Evolutionary conservation across 2,888 invertebrate species (phyloP), one percentile per base, ranked within the genome.

Genomic region (Drosophila eohydei): DNA sequence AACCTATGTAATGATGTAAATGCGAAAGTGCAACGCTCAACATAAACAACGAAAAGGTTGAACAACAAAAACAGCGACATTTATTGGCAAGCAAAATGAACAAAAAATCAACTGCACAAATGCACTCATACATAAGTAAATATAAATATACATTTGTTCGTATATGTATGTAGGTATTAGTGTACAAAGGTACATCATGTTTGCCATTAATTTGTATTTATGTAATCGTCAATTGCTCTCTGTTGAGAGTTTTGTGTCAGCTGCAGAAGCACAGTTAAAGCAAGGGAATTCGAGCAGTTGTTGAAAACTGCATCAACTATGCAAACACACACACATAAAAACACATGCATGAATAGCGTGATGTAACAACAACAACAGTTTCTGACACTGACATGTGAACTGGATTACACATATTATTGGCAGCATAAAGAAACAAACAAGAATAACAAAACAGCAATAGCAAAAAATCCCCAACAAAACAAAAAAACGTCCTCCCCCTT

Each of bases 311-410:
- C 51, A 56, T 56, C 46, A 46, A 38, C 21, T 9, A 50, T 26
- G 38, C 46, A 54, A 5, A 36, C 36, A 36, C 66, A 44, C 26
- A 58, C 16, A 28, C 8, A 40, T 11, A 61, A 16, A 38, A 4
- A 11, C 16, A 34, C 34, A 12, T 52, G 16, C 12, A 34, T 34
- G 14, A n/a, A 12, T 7, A 38, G 21, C 48, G 60, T 72, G 60
- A 66, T 71, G 73, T 66, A 66, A 73, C 57, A 63, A 73, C 43
- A 63, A 72, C 59, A 71, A 61, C 43, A 60, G 44, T 68, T 71
- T 67, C 41, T 60, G 51, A 48, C 64, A 71, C 62, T 59, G 65
- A 60, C 81, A 78, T 82, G 71, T 65, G 76, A 82, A 76, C 65
- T 80, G 67, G 60, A 68, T 82, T 75, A 72, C 44, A 44, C 36